These are phyloP conservation scores for Pica pica DNA, from an alignment of 2,113 vertebrate genomes.

Conservation along the genomic window DNA sequence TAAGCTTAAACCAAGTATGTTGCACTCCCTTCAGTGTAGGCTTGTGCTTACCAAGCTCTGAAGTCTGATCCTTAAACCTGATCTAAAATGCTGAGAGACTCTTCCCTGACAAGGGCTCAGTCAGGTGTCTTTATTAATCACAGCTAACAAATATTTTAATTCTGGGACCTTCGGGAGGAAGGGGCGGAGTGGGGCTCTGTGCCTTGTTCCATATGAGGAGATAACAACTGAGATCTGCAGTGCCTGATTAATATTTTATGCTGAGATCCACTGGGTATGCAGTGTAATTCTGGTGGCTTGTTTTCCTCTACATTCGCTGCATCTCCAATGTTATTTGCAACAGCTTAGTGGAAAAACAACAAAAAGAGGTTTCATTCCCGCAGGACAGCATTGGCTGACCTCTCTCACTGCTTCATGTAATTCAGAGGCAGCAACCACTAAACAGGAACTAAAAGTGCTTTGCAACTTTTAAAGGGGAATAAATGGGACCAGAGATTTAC, in stretches of 20 bases:
- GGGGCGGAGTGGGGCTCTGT: neutral
- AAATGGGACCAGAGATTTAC: neutral
- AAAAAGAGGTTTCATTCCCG: neutral
- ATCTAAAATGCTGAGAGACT: neutral
- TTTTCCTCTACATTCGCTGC: neutral
- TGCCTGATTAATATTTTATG: conserved; percentile 75
- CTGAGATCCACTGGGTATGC: conserved; percentile 64
- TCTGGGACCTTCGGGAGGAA: neutral
- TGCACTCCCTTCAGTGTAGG: neutral
- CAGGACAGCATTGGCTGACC: conserved; percentile 5
- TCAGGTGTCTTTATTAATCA: conserved; percentile 31
- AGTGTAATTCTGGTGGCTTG: conserved; percentile 46
- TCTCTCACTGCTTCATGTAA: conserved; percentile 2
- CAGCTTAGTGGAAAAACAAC: neutral
- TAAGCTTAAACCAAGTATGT: neutral
- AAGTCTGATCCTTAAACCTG: neutral
- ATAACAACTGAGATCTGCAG: conserved; percentile 65
- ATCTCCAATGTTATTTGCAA: conserved; percentile 35
- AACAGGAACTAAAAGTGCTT: neutral
- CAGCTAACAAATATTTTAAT: conserved; percentile 22
- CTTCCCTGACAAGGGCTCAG: neutral
- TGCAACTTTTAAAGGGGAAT: neutral
- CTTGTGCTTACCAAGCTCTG: neutral
- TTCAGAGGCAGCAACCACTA: neutral
- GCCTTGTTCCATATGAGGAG: conserved; percentile 30